Percentiles rank a stretch among this genome's conserved stretches.
phyloP scores from a whole-genome alignment of 2,888 invertebrate species.

The Tetheella fluctuosa region DNA sequence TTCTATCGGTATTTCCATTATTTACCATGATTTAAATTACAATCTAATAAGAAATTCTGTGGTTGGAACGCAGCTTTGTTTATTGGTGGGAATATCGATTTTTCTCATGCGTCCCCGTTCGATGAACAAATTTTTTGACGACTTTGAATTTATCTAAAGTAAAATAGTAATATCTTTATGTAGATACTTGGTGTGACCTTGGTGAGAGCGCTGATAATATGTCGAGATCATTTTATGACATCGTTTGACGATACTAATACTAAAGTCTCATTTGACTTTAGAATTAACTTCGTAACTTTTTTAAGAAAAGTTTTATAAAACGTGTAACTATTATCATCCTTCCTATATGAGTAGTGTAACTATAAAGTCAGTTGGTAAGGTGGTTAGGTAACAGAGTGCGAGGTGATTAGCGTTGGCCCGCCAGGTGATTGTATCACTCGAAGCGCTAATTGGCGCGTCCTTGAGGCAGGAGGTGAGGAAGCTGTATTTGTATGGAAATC shows the following conservation, averaged over 20 bases:
- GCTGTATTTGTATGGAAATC: constrained; percentile 3
- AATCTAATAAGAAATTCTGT: constrained; percentile 42
- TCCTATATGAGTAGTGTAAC: neutral
- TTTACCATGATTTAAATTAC: neutral
- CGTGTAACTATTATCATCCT: neutral
- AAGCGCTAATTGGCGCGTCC: constrained; percentile 51
- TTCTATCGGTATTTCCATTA: neutral
- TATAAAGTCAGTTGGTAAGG: constrained; percentile 10
- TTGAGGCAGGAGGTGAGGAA: constrained; percentile 32
- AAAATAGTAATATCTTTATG: no score
- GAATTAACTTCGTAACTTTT: neutral
- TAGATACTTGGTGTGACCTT: neutral
- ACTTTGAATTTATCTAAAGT: neutral
- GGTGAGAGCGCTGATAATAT: neutral
- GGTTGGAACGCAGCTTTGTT: constrained; percentile 37
- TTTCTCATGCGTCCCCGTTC: constrained; percentile 63
- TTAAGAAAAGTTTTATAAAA: neutral
- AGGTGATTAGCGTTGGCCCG: constrained; percentile 45
- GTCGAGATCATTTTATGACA: neutral
- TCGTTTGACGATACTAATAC: neutral
- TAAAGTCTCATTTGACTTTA: neutral
- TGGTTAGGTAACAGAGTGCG: constrained; percentile 30
- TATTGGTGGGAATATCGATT: constrained; percentile 74
- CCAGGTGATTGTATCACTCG: constrained; percentile 41
- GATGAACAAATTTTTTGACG: constrained; percentile 29